Conservation (phyloP, 2,888 invertebrate species). For the Chrysolina americana region DNA sequence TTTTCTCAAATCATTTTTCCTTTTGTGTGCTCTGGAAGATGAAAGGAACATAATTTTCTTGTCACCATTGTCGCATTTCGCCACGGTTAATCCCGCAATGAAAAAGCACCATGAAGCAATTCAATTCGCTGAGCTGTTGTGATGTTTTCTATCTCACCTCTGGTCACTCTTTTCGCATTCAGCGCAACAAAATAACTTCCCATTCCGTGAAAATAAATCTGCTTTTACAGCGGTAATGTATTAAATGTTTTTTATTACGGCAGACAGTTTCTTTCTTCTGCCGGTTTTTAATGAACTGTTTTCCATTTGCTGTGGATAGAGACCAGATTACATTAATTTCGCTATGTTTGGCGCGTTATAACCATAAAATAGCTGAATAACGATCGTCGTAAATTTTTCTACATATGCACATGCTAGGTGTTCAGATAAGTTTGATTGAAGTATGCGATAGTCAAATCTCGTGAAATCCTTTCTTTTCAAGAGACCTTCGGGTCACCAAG, state of each 20-base stretch:
- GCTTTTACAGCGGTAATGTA: constrained; percentile 21
- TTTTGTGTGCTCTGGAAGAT: too few species aligned
- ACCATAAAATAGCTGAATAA: constrained; percentile 18
- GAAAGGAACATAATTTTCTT: too few species aligned
- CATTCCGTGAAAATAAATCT: constrained; percentile 23
- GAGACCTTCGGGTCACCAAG: too few species aligned
- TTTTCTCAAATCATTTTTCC: too few species aligned
- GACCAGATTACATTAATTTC: constrained; percentile 35
- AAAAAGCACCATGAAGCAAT: constrained; percentile 6
- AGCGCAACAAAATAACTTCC: not conserved
- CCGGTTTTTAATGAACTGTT: constrained; percentile 49
- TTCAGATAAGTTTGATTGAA: not conserved
- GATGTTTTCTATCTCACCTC: not conserved
- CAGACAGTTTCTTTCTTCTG: constrained; percentile 31
- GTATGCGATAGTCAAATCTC: not conserved
- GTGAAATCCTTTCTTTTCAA: not conserved
- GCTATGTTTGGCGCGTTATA: constrained; percentile 2
- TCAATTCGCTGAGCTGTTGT: constrained; percentile 1
- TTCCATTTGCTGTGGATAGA: constrained; percentile 43
- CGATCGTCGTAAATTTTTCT: constrained; percentile 1
- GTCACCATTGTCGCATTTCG: too few species aligned
- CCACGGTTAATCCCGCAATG: not conserved
- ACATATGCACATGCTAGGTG: constrained; percentile 5
- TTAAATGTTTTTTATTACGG: constrained; percentile 26
- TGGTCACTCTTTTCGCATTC: not conserved